Base-by-base conservation (phyloP, 2,888 invertebrate species). In the Scaptodrosophila latifasciaeformis region DNA sequence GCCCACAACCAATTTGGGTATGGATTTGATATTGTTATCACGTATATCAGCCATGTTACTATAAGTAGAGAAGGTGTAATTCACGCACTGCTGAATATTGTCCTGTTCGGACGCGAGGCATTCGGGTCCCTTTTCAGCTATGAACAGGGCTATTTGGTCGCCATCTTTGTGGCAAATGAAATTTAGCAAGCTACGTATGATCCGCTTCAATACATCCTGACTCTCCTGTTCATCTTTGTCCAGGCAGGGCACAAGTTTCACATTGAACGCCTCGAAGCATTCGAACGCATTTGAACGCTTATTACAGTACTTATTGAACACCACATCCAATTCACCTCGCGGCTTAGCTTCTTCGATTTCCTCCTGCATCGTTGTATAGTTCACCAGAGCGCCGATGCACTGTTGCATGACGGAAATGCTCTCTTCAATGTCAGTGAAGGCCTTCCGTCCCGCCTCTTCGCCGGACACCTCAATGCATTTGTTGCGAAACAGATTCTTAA, bases 131-230 rank as follows among this genome's bases (percentile, higher is more conserved):
- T 91, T 91, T 79, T 94, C 93, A 1, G 94, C 91, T 52, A 94
- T 92, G 81, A 95, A 95, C 70, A 94, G 87, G 0, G 94, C 94
- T 70, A 95, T 92, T 67, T 94, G 90, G 82, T 94, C 94, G 6
- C 94, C 94, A 68, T 93, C 93, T 71, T 94, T 93, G 75, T 88
- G 91, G 81, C 95, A 95, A 18, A 92, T 87, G 81, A 95, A 95
- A 64, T 91, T 90, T 0, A 91, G 87, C 0, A 94, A 86, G 60
- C 92, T 91, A 30, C 91, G 89, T 0, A 93, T 89, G 30, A 93
- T 90, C 65, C 92, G 92, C 77, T 90, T 86, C 0, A 92, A 83
- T 0, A 90, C 89, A 56, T 89, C 88, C 43, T 91, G 88, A 49
- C 89, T 90, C 1, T 88, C 88, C 44, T 88, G 88, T 76, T 94